Evolutionary conservation across 1,140 invertebrate genomes (phyloP).

Genomic region (Acyrthosiphon pisum): DNA sequence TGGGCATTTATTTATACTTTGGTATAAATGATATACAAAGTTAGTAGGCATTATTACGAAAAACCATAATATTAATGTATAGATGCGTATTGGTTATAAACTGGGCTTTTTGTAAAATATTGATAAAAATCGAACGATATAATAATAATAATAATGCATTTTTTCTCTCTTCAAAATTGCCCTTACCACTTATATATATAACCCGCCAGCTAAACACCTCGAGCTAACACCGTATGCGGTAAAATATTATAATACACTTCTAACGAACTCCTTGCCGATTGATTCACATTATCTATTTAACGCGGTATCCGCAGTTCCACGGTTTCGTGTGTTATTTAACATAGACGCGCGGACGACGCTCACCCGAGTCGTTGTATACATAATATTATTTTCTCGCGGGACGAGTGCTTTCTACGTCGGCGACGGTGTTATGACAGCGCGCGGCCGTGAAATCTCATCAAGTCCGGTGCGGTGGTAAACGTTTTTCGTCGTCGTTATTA

Average conservation of each 20-base stretch:
- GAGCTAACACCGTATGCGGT: not conserved
- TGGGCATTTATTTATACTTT: too few species aligned
- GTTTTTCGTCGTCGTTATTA: slow-evolving; percentile 14
- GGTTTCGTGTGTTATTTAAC: not conserved
- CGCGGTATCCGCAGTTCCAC: not conserved
- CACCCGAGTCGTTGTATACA: not conserved
- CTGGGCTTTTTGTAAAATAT: not conserved
- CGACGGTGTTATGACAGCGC: not conserved
- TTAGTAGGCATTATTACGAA: too few species aligned
- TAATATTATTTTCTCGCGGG: not conserved
- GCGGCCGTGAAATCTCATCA: slow-evolving; percentile 12
- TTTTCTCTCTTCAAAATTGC: not conserved
- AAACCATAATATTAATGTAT: not conserved
- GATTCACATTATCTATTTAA: not conserved
- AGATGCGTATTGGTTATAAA: not conserved
- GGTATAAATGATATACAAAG: too few species aligned
- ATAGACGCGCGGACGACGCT: not conserved
- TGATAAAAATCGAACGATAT: not conserved
- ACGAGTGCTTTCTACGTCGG: not conserved
- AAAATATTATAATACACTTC: too few species aligned
- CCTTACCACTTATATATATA: not conserved
- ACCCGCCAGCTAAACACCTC: too few species aligned
- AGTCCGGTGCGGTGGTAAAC: not conserved
- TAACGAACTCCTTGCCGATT: not conserved
- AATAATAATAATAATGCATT: too few species aligned